These are phyloP conservation scores for Tipula helvola DNA, from an alignment of 2,888 invertebrate species.

Conservation along the genomic window DNA sequence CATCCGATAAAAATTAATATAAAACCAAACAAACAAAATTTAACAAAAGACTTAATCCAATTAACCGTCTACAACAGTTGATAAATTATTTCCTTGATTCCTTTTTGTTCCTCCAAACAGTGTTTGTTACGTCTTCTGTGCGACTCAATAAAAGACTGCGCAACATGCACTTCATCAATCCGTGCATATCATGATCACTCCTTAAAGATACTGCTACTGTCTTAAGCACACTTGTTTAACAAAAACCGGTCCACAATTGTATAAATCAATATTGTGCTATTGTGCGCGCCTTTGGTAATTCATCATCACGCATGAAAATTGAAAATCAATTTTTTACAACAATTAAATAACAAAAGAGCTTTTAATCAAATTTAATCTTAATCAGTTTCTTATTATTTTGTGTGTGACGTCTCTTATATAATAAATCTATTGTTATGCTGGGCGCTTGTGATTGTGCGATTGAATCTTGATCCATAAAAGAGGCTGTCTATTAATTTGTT, in stretches of 20 bases:
- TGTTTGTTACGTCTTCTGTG: not conserved
- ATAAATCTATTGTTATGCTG: not conserved
- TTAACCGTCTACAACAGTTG: too few species aligned
- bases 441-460: not conserved
- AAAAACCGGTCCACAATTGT: too few species aligned
- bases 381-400: not conserved
- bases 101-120: not conserved
- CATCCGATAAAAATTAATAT: too few species aligned
- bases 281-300: not conserved
- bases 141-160: not conserved
- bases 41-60: not conserved
- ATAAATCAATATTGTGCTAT: not conserved
- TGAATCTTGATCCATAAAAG: not conserved
- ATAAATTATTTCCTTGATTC: not conserved
- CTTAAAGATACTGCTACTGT: not conserved
- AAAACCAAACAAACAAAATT: too few species aligned
- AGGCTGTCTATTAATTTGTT: not conserved
- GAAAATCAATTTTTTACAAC: not conserved
- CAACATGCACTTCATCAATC: not conserved
- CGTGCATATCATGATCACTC: not conserved
- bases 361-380: not conserved
- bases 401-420: not conserved
- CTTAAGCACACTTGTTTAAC: not conserved
- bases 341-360: not conserved
- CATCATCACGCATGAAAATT: not conserved